A percentile compares a stretch with the other conserved stretches of the same genome.
Conservation (phyloP, 1,140 invertebrate genomes). For the Gonioctena quinquepunctata region DNA sequence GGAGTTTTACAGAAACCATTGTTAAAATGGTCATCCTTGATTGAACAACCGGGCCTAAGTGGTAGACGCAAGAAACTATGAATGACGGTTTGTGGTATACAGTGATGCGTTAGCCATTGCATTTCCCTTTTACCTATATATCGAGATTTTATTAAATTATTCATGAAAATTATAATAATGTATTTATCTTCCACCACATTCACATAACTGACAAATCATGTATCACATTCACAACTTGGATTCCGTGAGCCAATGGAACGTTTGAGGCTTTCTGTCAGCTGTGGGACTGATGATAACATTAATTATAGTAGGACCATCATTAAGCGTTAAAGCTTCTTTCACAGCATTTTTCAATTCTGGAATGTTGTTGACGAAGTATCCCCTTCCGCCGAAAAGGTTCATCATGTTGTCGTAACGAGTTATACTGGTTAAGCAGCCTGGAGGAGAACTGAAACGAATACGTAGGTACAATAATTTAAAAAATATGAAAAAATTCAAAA, state of each 20-base stretch:
- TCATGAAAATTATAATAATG: no score
- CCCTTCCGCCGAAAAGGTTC: slow-evolving; percentile 79
- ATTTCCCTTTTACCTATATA: no score
- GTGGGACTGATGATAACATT: slow-evolving; percentile 89
- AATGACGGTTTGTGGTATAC: no score
- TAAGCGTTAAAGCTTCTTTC: slow-evolving; percentile 66
- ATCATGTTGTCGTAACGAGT: slow-evolving; percentile 90
- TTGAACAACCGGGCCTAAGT: no score
- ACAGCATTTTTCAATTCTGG: slow-evolving; percentile 75
- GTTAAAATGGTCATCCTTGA: no score
- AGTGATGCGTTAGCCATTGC: no score
- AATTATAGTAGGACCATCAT: slow-evolving; percentile 80
- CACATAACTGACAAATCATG: no score
- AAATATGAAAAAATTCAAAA: no score
- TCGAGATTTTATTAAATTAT: no score
- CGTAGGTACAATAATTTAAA: not conserved
- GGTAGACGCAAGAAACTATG: no score
- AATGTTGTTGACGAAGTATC: slow-evolving; percentile 78
- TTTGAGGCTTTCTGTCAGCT: slow-evolving; percentile 88
- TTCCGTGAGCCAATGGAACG: slow-evolving; percentile 89
- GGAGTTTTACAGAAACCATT: no score
- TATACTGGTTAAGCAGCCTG: slow-evolving; percentile 74
- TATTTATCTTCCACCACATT: no score
- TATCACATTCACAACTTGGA: slow-evolving; percentile 72
- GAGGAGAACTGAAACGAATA: slow-evolving; percentile 72